Percentiles rank a stretch among this genome's conserved stretches.
Conservation (phyloP, 2,888 invertebrate species). For the Neoscelio sp. region DNA sequence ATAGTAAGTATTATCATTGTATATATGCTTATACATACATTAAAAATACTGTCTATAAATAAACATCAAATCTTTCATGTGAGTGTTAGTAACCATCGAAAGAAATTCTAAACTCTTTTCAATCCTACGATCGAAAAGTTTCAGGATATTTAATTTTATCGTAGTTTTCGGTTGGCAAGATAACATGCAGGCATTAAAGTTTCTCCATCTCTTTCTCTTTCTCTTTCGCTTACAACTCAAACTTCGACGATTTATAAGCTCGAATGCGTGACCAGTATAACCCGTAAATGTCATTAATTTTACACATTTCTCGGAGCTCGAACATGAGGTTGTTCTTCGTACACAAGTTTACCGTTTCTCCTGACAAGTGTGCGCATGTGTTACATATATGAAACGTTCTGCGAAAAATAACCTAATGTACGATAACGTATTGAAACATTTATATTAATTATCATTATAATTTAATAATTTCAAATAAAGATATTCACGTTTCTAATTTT, state of each 20-base stretch:
- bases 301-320: constrained; percentile 58
- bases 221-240: constrained; percentile 39
- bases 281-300: constrained; percentile 67
- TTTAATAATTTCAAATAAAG: too few species aligned
- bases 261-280: constrained; percentile 62
- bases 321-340: constrained; percentile 42
- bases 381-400: constrained; percentile 15
- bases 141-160: constrained; percentile 35
- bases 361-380: constrained; percentile 35
- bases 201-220: constrained; percentile 32
- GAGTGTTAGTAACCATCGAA: too few species aligned
- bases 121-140: constrained; percentile 30
- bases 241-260: constrained; percentile 64
- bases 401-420: constrained; percentile 1
- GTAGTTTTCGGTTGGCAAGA: constrained; percentile 24
- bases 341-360: constrained; percentile 50
- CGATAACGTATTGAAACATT: neutral
- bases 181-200: constrained; percentile 35
- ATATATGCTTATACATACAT: too few species aligned
- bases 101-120: too few species aligned
- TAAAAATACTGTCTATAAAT: too few species aligned
- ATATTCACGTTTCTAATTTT: too few species aligned
- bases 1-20: too few species aligned
- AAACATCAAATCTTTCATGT: too few species aligned
- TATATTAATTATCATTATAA: too few species aligned